Base-by-base conservation (phyloP, 2,797 vertebrate genomes). In the Esox lucius region DNA sequence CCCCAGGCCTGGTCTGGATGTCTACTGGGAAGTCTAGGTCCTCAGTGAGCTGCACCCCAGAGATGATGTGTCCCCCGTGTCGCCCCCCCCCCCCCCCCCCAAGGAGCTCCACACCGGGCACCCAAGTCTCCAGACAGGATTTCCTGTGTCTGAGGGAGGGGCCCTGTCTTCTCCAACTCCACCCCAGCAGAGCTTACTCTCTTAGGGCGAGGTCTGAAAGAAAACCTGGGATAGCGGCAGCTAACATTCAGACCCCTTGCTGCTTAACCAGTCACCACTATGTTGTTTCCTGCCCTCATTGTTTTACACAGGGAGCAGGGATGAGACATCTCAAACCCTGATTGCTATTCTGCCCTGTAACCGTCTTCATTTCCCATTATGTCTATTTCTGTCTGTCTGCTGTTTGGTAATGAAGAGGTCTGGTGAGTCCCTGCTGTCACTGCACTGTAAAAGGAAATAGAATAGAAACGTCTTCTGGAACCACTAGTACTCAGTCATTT, bases 291-390 rank as follows among this genome's bases (percentile, higher is more conserved):
- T 84, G 88, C 12, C 56, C 71, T 80, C 78, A 82, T 88, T 90
- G 86, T 90, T 81, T 35, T 0, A 68, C 70, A 72, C 5, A 67
- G 82, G 76, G 79, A 86, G 90, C 89, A 90, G 90, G 86, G 85
- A 91, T 86, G 88, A 89, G 71, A 72, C 71, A 76, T 75, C 26
- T 13, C 19, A 24, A 80, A 76, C 48, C 68, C 59, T 77, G 69
- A n/a, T 0, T 24, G 53, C 74, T 56, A 0, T 76, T 17, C 72
- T 67, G 65, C 53, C 56, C 53, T 72, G 15, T 61, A 65, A 80
- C 78, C 51, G 9, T 59, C n/a, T 33, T 65, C 16, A 19, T 56
- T 65, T 24, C 51, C 71, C 48, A 48, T 53, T 5, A 72, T 7
- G 56, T 13, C 12, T 24, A 2, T 68, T 17, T 74, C 12, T 48